A percentile compares a stretch with the other conserved stretches of the same genome.
phyloP scores from a whole-genome alignment of 2,888 invertebrate species.

The Kuschelorhynchus macadamiae region DNA sequence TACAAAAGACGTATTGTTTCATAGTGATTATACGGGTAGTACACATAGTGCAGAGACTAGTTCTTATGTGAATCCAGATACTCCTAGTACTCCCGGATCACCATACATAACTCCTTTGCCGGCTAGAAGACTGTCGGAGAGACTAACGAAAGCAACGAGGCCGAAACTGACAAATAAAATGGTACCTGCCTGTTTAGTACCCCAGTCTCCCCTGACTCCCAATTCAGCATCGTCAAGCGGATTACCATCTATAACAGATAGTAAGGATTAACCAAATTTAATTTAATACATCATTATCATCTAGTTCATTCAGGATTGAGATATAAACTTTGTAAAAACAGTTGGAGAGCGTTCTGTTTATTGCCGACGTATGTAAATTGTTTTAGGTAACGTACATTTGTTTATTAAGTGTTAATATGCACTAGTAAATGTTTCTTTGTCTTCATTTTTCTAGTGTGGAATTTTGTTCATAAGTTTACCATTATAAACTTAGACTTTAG shows the following conservation, averaged over 20 bases:
- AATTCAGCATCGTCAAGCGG: constrained; percentile 52
- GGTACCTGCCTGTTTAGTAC: constrained; percentile 33
- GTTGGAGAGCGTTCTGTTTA: no score
- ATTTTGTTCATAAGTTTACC: no score
- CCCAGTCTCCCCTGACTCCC: constrained; percentile 44
- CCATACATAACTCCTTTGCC: constrained; percentile 1
- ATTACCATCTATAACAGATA: constrained; percentile 72
- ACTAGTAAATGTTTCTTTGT: no score
- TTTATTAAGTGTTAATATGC: no score
- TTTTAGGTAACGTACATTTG: no score
- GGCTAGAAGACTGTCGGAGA: background rate
- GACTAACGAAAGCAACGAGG: background rate
- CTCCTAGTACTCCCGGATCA: constrained; percentile 40
- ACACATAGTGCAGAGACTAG: constrained; percentile 30
- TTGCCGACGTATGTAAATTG: no score
- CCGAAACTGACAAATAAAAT: background rate
- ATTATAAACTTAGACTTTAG: no score
- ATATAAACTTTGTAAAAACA: no score
- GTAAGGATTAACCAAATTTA: constrained; percentile 67
- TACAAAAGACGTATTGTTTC: no score
- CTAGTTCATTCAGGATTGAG: no score
- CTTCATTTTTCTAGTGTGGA: no score
- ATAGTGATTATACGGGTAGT: constrained; percentile 34
- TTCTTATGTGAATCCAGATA: constrained; percentile 43
- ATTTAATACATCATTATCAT: background rate